phyloP scores from a whole-genome alignment of 1,140 invertebrate species.

The Cephus cinctus region DNA sequence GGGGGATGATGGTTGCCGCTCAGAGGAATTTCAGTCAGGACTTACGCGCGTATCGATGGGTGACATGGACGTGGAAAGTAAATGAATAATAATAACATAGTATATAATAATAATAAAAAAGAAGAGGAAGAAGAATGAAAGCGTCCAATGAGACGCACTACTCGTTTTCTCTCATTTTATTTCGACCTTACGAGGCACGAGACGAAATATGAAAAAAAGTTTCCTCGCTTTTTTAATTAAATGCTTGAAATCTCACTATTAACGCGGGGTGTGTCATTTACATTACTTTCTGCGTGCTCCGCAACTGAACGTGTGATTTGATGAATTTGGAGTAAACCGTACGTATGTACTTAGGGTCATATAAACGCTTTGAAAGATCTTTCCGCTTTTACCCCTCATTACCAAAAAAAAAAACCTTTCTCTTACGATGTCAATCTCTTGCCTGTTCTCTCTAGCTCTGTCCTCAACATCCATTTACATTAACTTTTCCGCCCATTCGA shows the following conservation, averaged over 20 bases:
- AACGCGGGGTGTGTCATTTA: slow-evolving; percentile 31
- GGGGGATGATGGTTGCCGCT: slow-evolving; percentile 14
- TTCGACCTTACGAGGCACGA: too few species aligned
- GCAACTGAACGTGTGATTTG: slow-evolving; percentile 36
- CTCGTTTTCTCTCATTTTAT: too few species aligned
- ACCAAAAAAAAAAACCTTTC: too few species aligned
- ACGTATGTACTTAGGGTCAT: slow-evolving; percentile 44
- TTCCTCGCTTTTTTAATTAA: slow-evolving; percentile 36
- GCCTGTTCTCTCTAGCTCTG: slow-evolving; percentile 14
- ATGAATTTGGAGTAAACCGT: slow-evolving; percentile 38
- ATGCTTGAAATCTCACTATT: slow-evolving; percentile 51
- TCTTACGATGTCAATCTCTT: slow-evolving; percentile 22
- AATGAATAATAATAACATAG: too few species aligned
- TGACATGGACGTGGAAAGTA: slow-evolving; percentile 32
- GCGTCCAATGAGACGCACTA: too few species aligned
- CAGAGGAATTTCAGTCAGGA: slow-evolving; percentile 23
- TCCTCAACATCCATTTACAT: slow-evolving; percentile 8
- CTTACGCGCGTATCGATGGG: slow-evolving; percentile 28
- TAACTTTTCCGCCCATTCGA: too few species aligned
- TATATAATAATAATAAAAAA: too few species aligned
- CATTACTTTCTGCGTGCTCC: slow-evolving; percentile 37
- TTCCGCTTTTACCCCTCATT: too few species aligned
- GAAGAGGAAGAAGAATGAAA: too few species aligned
- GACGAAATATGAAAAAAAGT: too few species aligned
- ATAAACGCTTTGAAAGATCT: slow-evolving; percentile 49